These are phyloP conservation scores for Noctua fimbriata DNA, from an alignment of 2,888 invertebrate species.

Conservation along the genomic window DNA sequence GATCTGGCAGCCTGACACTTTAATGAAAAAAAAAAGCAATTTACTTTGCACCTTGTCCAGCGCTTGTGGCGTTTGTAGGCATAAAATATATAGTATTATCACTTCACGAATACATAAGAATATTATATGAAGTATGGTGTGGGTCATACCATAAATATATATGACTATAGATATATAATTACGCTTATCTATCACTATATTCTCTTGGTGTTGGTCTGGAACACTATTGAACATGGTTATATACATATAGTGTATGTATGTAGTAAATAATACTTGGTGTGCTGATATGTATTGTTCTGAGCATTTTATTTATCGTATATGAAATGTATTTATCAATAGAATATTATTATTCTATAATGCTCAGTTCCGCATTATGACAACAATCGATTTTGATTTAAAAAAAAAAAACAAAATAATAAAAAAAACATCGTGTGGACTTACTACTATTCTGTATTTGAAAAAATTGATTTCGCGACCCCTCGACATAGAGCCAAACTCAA, in stretches of 20 bases:
- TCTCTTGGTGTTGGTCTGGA: slow-evolving; percentile 76
- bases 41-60: slow-evolving; percentile 86
- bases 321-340: slow-evolving; percentile 43
- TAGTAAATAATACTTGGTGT: slow-evolving; percentile 68
- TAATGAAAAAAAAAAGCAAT: slow-evolving; percentile 76
- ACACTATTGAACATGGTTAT: slow-evolving; percentile 62
- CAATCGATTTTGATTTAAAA: slow-evolving; percentile 65
- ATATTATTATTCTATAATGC: slow-evolving; percentile 54
- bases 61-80: slow-evolving; percentile 89
- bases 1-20: slow-evolving; percentile 82
- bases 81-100: slow-evolving; percentile 77
- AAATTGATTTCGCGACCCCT: background rate
- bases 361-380: slow-evolving; percentile 49
- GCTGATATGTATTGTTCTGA: slow-evolving; percentile 63
- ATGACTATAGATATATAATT: slow-evolving; percentile 68
- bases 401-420: background rate
- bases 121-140: slow-evolving; percentile 71
- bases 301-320: slow-evolving; percentile 57
- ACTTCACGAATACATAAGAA: slow-evolving; percentile 75
- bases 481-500: too few species aligned
- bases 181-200: slow-evolving; percentile 76
- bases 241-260: slow-evolving; percentile 67
- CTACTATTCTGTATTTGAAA: background rate
- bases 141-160: slow-evolving; percentile 74
- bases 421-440: background rate